Conservation (phyloP, 2,797 vertebrate genomes). For the Cryptoprocta ferox region DNA sequence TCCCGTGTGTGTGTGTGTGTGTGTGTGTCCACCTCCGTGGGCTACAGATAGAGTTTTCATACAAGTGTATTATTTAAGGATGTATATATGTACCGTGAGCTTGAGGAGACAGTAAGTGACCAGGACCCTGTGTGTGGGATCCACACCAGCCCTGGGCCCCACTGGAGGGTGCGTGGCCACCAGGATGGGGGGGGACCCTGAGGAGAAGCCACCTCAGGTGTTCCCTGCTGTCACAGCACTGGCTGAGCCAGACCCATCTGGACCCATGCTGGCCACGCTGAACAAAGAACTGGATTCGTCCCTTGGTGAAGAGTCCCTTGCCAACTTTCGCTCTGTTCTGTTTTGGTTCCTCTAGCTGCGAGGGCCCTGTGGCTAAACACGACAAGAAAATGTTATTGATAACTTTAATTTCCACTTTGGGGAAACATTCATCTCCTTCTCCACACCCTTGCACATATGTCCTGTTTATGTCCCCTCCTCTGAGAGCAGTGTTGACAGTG, state of each 20-base stretch:
- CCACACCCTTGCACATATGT: conserved; percentile 19
- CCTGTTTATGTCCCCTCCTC: conserved; percentile 51
- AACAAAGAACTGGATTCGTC: rapidly evolving
- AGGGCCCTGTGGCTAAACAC: conserved; percentile 55
- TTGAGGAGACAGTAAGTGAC: neutral
- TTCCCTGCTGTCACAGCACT: neutral
- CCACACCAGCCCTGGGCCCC: neutral
- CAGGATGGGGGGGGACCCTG: neutral
- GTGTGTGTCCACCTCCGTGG: neutral
- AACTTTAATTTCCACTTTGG: conserved; percentile 72
- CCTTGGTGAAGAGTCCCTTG: neutral
- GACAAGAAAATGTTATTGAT: conserved; percentile 48
- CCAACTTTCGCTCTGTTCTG: neutral
- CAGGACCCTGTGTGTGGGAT: neutral
- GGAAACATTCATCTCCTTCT: conserved; percentile 37
- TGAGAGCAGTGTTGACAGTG: neutral
- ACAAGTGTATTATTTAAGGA: neutral
- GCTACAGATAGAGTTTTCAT: neutral
- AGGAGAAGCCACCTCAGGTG: neutral
- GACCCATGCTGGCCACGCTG: neutral
- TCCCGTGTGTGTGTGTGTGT: rapidly evolving
- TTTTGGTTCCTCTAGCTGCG: neutral
- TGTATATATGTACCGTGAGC: neutral
- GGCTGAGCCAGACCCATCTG: neutral
- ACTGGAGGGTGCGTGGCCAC: neutral